phyloP scores from a whole-genome alignment of 2,113 vertebrate species.

The Macheiramphus alcinus region DNA sequence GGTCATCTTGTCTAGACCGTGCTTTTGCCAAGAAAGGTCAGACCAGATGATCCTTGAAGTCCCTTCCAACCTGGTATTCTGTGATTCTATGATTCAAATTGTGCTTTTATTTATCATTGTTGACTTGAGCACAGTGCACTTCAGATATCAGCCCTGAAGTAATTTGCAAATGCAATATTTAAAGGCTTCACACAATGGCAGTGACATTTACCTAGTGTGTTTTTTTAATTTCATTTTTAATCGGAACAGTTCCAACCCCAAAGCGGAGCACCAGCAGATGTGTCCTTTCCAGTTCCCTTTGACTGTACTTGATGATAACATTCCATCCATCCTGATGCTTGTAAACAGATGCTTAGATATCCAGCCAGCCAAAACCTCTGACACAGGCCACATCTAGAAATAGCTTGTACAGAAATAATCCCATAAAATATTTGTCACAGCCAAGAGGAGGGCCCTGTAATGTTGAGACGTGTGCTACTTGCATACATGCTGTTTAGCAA shows the following conservation, averaged over 20 bases:
- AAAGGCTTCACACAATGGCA: background rate
- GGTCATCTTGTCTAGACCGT: no score
- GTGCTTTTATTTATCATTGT: background rate
- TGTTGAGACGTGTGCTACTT: background rate
- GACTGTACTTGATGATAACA: background rate
- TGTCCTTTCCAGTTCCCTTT: background rate
- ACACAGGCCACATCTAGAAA: conserved; percentile 3
- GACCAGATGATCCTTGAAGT: no score
- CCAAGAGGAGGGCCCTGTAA: background rate
- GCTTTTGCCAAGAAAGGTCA: no score
- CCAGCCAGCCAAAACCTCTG: background rate
- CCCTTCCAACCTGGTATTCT: no score
- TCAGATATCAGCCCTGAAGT: background rate
- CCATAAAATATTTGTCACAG: background rate
- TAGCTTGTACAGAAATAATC: background rate
- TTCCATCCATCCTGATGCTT: background rate
- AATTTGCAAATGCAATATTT: background rate
- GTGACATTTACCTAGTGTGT: background rate
- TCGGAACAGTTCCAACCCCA: background rate
- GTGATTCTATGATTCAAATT: background rate
- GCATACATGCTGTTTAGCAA: background rate
- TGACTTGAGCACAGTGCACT: background rate
- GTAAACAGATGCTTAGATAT: conserved; percentile 26
- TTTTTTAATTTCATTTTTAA: background rate
- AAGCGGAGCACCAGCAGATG: background rate